Conservation (phyloP, 35 echinoderm and acorn worm species). For the Amphiura filiformis region DNA sequence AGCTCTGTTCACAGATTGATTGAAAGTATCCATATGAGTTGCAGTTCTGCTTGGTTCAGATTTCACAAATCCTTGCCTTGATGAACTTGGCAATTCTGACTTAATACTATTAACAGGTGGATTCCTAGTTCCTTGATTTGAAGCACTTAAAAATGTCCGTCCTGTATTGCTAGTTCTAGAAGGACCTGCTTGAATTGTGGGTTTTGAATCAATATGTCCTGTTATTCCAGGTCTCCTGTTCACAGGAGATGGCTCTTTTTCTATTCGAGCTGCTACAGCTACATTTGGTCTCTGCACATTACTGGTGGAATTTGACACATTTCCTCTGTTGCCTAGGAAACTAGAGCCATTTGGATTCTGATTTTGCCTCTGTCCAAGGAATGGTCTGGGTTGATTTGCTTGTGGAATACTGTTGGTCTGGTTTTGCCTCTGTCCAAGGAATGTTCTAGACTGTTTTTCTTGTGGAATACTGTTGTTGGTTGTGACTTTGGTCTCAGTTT, state of each 20-base stretch:
- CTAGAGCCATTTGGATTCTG: too few relatives aligned
- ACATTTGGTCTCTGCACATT: background rate
- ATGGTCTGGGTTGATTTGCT: too few relatives aligned
- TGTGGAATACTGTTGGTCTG: too few relatives aligned
- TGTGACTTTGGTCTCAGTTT: too few relatives aligned
- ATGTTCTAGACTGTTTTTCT: too few relatives aligned
- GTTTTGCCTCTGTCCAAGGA: too few relatives aligned
- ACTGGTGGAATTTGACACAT: too few relatives aligned
- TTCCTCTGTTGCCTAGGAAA: too few relatives aligned
- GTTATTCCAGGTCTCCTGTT: background rate
- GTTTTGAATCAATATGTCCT: background rate
- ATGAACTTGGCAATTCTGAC: background rate
- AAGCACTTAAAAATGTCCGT: too few relatives aligned
- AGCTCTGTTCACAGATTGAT: background rate
- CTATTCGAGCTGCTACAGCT: background rate
- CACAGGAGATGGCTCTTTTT: background rate
- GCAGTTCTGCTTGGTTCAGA: background rate
- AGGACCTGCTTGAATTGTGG: background rate
- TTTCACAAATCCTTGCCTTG: background rate
- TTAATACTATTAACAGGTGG: background rate
- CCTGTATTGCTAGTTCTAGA: background rate
- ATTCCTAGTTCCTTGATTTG: too few relatives aligned
- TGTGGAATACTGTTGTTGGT: too few relatives aligned
- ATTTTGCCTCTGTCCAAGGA: too few relatives aligned
- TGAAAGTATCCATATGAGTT: background rate